Evolutionary conservation across 2,888 invertebrate genomes (phyloP), one percentile per base, ranked within the genome.

Genomic region (Noctua comes): DNA sequence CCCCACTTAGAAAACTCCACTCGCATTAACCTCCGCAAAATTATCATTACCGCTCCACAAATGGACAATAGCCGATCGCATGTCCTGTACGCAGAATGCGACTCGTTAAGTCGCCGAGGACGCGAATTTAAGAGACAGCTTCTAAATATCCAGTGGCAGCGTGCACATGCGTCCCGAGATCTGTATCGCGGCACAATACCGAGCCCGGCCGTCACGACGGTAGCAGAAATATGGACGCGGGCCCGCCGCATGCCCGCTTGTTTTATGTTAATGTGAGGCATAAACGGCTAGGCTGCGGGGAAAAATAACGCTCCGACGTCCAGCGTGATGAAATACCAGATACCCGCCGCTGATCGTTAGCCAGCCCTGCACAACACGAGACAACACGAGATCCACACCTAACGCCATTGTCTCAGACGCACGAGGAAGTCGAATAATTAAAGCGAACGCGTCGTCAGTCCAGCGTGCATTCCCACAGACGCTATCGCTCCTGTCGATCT

Each of bases 131-230:
- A 96, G 95, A 93, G 95, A 95, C 95, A 94, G 95, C 94, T 96
- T 96, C 96, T 96, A 96, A 96, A 96, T 96, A 95, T 95, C 95
- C 95, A 94, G 93, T 91, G 93, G 94, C 94, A 92, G 93, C 90
- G 91, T 91, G 94, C 93, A 93, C 94, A 93, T 94, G 95, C 95
- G 96, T 95, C 92, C 92, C 89, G 91, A 94, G 96, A 96, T 97
- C 95, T 91, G 96, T 96, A 97, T 97, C 96, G 95, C 83, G 93
- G 93, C 95, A 96, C 96, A 96, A 96, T 96, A 95, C 95, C 95
- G 95, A 92, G 91, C 91, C 92, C 92, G 92, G 81, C 83, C 96
- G 95, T 96, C 96, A 96, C 96, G 96, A 94, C 94, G 94, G 93
- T 92, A 93, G 94, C 95, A 95, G 95, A 95, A 96, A 96, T 96